Evolutionary conservation across 2,797 vertebrate species (phyloP).

Genomic region (Xiphophorus birchmanni): DNA sequence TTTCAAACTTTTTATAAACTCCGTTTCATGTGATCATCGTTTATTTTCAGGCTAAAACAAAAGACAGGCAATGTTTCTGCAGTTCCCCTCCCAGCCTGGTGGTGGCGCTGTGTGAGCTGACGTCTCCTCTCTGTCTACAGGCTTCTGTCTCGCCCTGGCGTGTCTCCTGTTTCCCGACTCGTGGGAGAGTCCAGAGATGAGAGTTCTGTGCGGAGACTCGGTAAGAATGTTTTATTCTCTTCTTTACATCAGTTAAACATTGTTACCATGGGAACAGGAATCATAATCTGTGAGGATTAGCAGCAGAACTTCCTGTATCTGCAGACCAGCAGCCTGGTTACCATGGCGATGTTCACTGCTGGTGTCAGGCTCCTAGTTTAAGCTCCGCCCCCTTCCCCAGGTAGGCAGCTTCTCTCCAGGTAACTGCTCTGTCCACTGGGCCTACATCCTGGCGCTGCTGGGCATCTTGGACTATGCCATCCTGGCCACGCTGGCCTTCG

Average conservation of each 20-base stretch:
- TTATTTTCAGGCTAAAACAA: too few relatives aligned
- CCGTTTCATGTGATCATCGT: too few relatives aligned
- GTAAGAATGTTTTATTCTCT: constrained; percentile 42
- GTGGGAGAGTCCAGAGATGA: constrained; percentile 85
- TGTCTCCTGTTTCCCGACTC: constrained; percentile 85
- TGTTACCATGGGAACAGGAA: background rate
- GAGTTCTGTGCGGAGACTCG: constrained; percentile 80
- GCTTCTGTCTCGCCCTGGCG: constrained; percentile 81
- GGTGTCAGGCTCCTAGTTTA: background rate
- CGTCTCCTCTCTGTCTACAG: constrained; percentile 49
- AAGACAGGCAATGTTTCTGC: too few relatives aligned
- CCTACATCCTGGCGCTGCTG: constrained; percentile 83
- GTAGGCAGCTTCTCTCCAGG: constrained; percentile 84
- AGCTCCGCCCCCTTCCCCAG: constrained; percentile 37
- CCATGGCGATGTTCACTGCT: background rate
- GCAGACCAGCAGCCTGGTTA: background rate
- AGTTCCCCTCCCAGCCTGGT: background rate
- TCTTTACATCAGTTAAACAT: background rate
- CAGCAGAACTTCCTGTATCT: background rate
- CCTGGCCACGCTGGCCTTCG: constrained; percentile 84
- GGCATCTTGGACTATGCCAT: constrained; percentile 84
- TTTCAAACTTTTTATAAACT: too few relatives aligned
- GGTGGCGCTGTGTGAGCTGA: background rate
- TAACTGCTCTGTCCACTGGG: constrained; percentile 85
- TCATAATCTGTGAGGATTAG: background rate